phyloP scores from a whole-genome alignment of 2,113 vertebrate species.

The Indri indri region DNA sequence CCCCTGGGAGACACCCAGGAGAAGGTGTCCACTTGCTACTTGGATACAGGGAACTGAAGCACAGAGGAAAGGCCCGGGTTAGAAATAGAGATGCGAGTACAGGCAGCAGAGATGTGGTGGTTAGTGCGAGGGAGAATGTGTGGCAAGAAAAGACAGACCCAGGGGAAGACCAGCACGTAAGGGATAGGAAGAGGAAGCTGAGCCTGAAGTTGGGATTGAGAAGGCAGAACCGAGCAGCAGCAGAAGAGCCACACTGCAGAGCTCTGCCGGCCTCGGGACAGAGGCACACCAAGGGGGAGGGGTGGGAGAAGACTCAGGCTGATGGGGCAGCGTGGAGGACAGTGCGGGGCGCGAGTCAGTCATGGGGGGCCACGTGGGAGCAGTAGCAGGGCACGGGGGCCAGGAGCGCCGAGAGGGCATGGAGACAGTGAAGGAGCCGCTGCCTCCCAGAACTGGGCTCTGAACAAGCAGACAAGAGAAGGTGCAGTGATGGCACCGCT shows the following conservation, averaged over 20 bases:
- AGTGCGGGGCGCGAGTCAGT: no score
- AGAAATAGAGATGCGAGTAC: neutral
- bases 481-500: no score
- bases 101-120: neutral
- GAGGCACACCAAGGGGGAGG: fast-evolving
- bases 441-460: neutral
- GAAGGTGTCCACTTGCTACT: neutral
- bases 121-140: neutral
- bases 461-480: neutral
- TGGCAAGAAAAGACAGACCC: neutral
- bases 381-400: fast-evolving
- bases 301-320: no score
- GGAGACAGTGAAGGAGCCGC: fast-evolving
- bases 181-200: neutral
- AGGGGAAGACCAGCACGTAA: fast-evolving
- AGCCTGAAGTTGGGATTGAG: neutral
- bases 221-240: neutral
- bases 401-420: neutral
- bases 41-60: neutral
- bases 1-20: neutral
- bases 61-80: neutral
- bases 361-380: neutral
- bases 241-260: neutral
- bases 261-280: neutral
- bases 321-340: neutral